phyloP scores from a whole-genome alignment of 2,113 vertebrate species.

The Leptodactylus fuscus region DNA sequence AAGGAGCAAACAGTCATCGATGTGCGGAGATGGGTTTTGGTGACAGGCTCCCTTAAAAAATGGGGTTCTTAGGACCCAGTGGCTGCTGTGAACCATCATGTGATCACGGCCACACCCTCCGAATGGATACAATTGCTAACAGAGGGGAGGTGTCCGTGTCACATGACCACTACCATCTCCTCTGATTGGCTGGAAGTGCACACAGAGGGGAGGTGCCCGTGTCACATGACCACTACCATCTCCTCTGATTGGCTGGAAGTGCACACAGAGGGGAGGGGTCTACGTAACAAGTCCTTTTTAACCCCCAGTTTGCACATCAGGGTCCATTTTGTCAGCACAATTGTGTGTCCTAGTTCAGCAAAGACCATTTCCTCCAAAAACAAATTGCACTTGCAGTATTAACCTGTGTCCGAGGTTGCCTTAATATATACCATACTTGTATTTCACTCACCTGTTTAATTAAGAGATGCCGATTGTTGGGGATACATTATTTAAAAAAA shows the following conservation, averaged over 20 bases:
- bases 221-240: too few relatives aligned
- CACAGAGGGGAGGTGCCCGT: neutral
- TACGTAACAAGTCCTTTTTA: neutral
- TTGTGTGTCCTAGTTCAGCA: too few relatives aligned
- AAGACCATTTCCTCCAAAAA: neutral
- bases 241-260: too few relatives aligned
- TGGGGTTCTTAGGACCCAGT: neutral
- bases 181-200: neutral
- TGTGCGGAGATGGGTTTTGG: too few relatives aligned
- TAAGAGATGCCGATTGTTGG: neutral
- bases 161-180: too few relatives aligned
- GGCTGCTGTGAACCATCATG: neutral
- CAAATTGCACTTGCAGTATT: constrained; percentile 35
- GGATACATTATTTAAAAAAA: neutral
- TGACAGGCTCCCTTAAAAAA: too few relatives aligned
- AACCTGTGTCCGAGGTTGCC: constrained; percentile 23
- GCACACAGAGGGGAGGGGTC: too few relatives aligned
- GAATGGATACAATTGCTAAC: neutral
- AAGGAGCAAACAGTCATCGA: too few relatives aligned
- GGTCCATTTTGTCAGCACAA: too few relatives aligned
- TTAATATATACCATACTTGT: constrained; percentile 24
- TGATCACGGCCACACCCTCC: neutral
- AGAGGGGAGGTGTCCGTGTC: neutral
- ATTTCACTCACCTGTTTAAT: neutral
- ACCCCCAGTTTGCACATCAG: too few relatives aligned